A percentile compares a stretch with the other conserved stretches of the same genome.
Conservation (phyloP, 2,888 invertebrate species). For the Eubasilissa splendida region DNA sequence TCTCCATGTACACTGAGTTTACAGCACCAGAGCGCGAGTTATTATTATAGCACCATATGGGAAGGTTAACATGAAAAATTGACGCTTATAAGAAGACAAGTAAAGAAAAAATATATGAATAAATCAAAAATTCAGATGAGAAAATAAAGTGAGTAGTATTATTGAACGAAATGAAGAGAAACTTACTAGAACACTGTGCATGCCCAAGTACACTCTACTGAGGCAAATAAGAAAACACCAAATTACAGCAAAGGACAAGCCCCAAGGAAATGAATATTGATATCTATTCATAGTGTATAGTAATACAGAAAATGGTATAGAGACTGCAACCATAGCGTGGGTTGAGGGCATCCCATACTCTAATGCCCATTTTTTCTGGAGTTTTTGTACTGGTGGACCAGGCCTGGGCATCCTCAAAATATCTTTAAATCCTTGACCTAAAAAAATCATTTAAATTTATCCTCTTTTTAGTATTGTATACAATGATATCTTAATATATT, state of each 20-base stretch:
- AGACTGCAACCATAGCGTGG: conserved; percentile 92
- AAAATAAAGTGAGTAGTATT: no score
- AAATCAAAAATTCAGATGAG: no score
- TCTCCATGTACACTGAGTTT: no score
- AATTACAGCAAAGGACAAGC: conserved; percentile 73
- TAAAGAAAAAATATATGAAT: no score
- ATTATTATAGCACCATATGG: no score
- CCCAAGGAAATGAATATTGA: conserved; percentile 77
- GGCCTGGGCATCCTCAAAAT: conserved; percentile 91
- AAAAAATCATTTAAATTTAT: conserved; percentile 52
- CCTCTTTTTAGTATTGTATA: no score
- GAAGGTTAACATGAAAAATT: no score
- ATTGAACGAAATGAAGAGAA: conserved; percentile 14
- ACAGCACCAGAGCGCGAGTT: no score
- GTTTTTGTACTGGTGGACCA: conserved; percentile 84
- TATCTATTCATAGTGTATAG: conserved; percentile 87
- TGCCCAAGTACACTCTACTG: conserved; percentile 92
- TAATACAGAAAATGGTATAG: conserved; percentile 89
- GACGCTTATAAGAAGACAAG: no score
- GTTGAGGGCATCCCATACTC: conserved; percentile 98
- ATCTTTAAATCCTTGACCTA: conserved; percentile 92
- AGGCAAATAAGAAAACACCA: conserved; percentile 87
- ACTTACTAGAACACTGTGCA: conserved; percentile 91
- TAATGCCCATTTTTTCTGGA: conserved; percentile 90
- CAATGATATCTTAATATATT: no score